These are phyloP conservation scores for Casuarius casuarius DNA, from an alignment of 2,113 vertebrate species.

Conservation along the genomic window DNA sequence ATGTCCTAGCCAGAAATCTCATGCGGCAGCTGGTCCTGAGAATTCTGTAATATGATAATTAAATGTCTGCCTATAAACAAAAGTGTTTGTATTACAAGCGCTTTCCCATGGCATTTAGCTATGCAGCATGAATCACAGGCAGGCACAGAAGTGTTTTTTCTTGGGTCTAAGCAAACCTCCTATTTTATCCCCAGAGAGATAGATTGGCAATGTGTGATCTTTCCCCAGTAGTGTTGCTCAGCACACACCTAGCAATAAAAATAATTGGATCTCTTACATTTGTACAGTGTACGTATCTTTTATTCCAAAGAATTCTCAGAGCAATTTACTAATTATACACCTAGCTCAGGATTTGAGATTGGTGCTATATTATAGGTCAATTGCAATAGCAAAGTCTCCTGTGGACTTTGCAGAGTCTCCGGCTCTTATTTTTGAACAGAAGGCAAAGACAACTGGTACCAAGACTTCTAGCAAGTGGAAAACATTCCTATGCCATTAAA, in stretches of 20 bases:
- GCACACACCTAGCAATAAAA: neutral
- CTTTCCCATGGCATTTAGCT: slow-evolving; percentile 58
- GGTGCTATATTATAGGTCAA: accelerated
- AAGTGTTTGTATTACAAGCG: slow-evolving; percentile 51
- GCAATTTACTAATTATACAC: neutral
- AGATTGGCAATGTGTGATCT: neutral
- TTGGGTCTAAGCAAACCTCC: slow-evolving; percentile 24
- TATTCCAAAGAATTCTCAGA: slow-evolving; percentile 10
- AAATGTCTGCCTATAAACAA: slow-evolving; percentile 67
- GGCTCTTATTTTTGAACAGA: neutral
- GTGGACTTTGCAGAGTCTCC: neutral
- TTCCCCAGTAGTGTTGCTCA: neutral
- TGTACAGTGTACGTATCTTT: neutral
- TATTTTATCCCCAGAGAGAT: neutral
- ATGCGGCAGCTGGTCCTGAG: slow-evolving; percentile 66
- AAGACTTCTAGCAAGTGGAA: neutral
- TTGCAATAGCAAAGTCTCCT: neutral
- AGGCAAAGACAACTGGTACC: neutral
- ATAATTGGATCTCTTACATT: neutral
- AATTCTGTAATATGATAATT: slow-evolving; percentile 70
- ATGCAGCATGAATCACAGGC: slow-evolving; percentile 27
- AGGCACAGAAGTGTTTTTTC: slow-evolving; percentile 32
- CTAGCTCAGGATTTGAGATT: neutral
- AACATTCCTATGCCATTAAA: neutral
- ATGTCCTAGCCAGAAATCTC: slow-evolving; percentile 65